Evolutionary conservation across 2,113 vertebrate genomes (phyloP), one percentile per base, ranked within the genome.

Genomic region (Seriola aureovittata): DNA sequence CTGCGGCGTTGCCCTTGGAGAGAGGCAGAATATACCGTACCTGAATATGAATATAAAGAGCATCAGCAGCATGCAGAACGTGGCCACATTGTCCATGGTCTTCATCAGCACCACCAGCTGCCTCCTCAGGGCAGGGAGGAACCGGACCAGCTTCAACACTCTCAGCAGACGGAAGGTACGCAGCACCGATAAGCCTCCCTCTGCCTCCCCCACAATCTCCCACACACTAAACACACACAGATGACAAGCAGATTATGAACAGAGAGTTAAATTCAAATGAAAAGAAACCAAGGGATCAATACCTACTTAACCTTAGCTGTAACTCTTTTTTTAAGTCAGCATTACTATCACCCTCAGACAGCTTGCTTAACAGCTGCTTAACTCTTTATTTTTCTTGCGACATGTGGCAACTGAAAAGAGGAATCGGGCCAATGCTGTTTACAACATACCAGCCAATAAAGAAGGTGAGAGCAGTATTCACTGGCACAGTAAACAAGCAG

Each of bases 21-120:
- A 32, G 44, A 71, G 1, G 19, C 32, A 12, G 8, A 66, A 64
- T 4, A 19, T 16, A 16, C 25, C 4, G 23, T 93, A 98, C 97
- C 97, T 98, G 96, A 98, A 98, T 86, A 98, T 98, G 92, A 98
- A 98, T 89, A 98, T 98, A 89, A 98, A 98, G 82, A 98, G 96
- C 97, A 98, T 98, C 25, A 98, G 95, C 82, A 98, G 80, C 97
- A 98, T 98, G 94, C 96, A 96, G 96, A 98, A 98, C 8, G 97
- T 98, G 91, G 97, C 97, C 82, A 98, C 97, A 0, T 98, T 98
- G 95, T 98, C 97, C 97, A 98, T 98, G 11, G 97, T 98, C 95
- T 97, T 97, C 96, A 98, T 96, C 82, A 98, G 95, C 57, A 98
- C 97, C 88, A 98, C 97, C 80, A 98, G 95, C 94, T 98, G 97